A percentile compares a stretch with the other conserved stretches of the same genome.
Conservation (phyloP, 1,140 invertebrate genomes). For the Eulimnadia texana region DNA sequence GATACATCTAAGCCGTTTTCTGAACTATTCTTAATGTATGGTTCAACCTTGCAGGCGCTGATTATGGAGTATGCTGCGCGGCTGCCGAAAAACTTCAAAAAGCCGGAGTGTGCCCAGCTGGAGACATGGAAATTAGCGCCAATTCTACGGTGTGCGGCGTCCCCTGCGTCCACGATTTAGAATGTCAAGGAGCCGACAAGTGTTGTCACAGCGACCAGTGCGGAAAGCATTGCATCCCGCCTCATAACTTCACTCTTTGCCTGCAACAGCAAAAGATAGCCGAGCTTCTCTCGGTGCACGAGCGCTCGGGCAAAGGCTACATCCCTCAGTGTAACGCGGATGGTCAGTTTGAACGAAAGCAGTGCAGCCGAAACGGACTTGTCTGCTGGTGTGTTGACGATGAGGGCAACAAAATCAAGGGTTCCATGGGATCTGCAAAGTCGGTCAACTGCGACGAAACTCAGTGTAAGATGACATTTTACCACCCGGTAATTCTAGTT, state of each 20-base stretch:
- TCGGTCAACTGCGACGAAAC: constrained; percentile 42
- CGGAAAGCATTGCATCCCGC: constrained; percentile 48
- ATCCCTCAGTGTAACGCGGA: constrained; percentile 56
- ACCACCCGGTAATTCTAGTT: not conserved
- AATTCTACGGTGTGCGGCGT: constrained; percentile 38
- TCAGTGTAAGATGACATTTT: constrained; percentile 10
- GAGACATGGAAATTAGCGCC: constrained; percentile 18
- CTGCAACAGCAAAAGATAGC: constrained; percentile 57
- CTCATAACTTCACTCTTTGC: constrained; percentile 51
- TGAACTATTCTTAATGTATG: not conserved
- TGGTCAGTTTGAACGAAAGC: constrained; percentile 50
- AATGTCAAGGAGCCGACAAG: constrained; percentile 61
- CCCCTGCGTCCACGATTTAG: constrained; percentile 54
- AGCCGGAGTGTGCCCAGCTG: constrained; percentile 44
- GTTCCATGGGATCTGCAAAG: constrained; percentile 58
- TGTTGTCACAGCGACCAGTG: constrained; percentile 56
- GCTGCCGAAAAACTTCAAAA: constrained; percentile 54
- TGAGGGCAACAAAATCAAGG: constrained; percentile 53
- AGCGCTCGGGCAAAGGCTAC: constrained; percentile 57
- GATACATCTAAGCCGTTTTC: no score
- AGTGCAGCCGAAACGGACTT: constrained; percentile 61
- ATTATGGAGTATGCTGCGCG: constrained; percentile 77
- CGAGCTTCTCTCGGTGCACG: constrained; percentile 55
- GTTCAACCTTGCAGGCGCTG: constrained; percentile 39
- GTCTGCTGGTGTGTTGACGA: constrained; percentile 75